Conservation (phyloP, 2,888 invertebrate species). For the Brenthis ino region DNA sequence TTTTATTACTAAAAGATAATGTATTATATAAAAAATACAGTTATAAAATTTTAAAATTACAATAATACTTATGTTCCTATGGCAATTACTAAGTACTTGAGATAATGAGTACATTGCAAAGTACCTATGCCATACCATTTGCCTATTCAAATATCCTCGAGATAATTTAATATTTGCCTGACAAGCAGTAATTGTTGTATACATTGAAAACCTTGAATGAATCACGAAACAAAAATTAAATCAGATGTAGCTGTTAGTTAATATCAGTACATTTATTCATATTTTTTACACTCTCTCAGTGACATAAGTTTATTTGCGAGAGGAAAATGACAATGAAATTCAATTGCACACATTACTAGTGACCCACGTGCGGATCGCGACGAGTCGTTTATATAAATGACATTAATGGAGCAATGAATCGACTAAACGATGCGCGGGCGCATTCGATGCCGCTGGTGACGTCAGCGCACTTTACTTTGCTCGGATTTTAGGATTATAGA, state of each 20-base stretch:
- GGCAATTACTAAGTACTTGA: background rate
- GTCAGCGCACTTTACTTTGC: conserved; percentile 47
- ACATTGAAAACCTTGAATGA: conserved; percentile 8
- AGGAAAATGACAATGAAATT: conserved; percentile 80
- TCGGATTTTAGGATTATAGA: conserved; percentile 21
- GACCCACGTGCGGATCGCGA: conserved; percentile 69
- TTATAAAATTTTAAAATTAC: too few species aligned
- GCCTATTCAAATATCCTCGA: background rate
- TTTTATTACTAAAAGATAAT: too few species aligned
- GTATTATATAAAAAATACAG: too few species aligned
- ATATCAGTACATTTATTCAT: conserved; percentile 19
- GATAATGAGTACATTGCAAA: background rate
- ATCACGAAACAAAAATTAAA: conserved; percentile 4
- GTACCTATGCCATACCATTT: background rate
- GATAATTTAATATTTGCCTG: conserved; percentile 7
- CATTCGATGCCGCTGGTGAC: conserved; percentile 61
- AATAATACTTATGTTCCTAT: background rate
- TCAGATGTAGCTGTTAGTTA: conserved; percentile 12
- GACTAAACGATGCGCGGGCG: conserved; percentile 76
- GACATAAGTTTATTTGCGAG: conserved; percentile 55
- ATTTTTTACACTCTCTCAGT: conserved; percentile 35
- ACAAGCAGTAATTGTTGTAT: background rate
- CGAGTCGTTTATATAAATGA: conserved; percentile 62
- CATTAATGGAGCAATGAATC: conserved; percentile 72
- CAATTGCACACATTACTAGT: conserved; percentile 69